Conservation (phyloP, 2,113 vertebrate species). For the Haemorhous mexicanus region DNA sequence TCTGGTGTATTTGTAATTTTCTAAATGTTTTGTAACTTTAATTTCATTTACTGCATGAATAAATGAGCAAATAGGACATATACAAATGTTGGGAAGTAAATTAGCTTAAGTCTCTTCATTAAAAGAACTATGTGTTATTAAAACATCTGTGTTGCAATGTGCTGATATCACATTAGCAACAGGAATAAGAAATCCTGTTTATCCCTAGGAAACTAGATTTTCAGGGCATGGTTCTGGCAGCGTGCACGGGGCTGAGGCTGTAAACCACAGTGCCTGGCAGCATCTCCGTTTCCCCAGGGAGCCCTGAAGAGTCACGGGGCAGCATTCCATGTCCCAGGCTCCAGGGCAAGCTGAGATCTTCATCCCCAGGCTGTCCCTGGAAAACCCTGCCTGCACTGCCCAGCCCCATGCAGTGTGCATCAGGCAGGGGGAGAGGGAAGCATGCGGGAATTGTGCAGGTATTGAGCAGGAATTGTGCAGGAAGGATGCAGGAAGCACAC, state of each 20-base stretch:
- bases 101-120: constrained; percentile 16
- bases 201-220: background rate
- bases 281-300: background rate
- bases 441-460: background rate
- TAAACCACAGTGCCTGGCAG: background rate
- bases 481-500: background rate
- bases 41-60: constrained; percentile 10
- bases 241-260: background rate
- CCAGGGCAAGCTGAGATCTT: background rate
- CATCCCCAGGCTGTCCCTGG: background rate
- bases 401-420: accelerated
- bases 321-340: background rate
- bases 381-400: background rate
- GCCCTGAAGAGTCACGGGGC: background rate
- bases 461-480: background rate
- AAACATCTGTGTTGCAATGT: background rate
- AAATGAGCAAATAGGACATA: constrained; percentile 34
- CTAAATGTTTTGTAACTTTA: background rate
- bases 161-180: background rate
- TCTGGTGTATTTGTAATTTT: background rate
- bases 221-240: background rate
- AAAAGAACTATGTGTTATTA: background rate
- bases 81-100: constrained; percentile 11
- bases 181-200: constrained; percentile 19
- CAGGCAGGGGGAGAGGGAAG: background rate